Conservation (phyloP, 2,888 invertebrate species). For the Rhorus exstirpatorius region DNA sequence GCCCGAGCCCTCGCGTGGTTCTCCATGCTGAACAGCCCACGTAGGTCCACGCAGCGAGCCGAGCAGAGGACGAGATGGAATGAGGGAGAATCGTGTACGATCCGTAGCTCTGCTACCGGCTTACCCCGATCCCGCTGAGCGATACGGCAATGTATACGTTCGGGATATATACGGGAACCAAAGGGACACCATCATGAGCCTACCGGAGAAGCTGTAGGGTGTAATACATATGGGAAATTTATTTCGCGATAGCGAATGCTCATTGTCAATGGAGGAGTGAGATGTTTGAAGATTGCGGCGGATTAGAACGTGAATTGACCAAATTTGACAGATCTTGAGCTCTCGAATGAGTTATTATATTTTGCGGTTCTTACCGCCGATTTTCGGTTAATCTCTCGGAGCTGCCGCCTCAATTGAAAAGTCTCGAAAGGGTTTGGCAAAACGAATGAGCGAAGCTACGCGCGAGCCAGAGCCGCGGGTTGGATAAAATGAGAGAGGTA, state of each 20-base stretch:
- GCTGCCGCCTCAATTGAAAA: not conserved
- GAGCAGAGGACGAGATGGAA: not conserved
- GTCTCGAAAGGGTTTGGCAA: not conserved
- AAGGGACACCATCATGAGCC: not conserved
- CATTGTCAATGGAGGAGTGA: slow-evolving; percentile 30
- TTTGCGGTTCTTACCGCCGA: not conserved
- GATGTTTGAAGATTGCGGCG: slow-evolving; percentile 31
- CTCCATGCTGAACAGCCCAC: slow-evolving; percentile 27
- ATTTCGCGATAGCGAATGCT: slow-evolving; percentile 31
- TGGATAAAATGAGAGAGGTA: not conserved
- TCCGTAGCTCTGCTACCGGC: slow-evolving; percentile 80
- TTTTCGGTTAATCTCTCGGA: not conserved
- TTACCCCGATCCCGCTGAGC: slow-evolving; percentile 82
- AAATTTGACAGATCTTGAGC: slow-evolving; percentile 19
- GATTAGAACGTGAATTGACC: slow-evolving; percentile 19
- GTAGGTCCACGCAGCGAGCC: slow-evolving; percentile 4
- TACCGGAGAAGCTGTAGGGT: slow-evolving; percentile 17
- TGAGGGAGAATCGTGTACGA: slow-evolving; percentile 46
- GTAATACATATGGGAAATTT: slow-evolving; percentile 51
- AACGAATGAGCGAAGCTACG: not conserved
- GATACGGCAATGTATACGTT: slow-evolving; percentile 67
- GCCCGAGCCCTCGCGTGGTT: slow-evolving; percentile 75
- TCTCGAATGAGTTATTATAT: slow-evolving; percentile 5
- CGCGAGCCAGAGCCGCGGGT: not conserved
- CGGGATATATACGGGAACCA: slow-evolving; percentile 32